These are phyloP conservation scores for Plutella xylostella DNA, from an alignment of 2,888 invertebrate species.

Conservation along the genomic window DNA sequence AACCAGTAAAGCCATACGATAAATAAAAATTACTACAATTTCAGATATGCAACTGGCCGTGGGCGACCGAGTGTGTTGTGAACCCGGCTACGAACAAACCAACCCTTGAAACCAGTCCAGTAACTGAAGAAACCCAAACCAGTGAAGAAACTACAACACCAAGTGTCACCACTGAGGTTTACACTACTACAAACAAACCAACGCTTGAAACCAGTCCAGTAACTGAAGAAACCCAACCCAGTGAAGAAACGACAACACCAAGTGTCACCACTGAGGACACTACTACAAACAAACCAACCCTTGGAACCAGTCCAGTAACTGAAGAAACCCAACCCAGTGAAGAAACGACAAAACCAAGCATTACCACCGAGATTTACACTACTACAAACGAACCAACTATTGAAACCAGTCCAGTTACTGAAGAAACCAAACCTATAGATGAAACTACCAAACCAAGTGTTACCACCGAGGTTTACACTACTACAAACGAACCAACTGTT, in stretches of 20 bases:
- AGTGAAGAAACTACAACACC: slow-evolving; percentile 10
- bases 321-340: slow-evolving; percentile 1
- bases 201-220: slow-evolving; percentile 6
- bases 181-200: slow-evolving; percentile 7
- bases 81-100: slow-evolving; percentile 3
- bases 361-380: slow-evolving; percentile 5
- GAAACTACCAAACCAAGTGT: not conserved
- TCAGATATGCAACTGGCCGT: slow-evolving; percentile 25
- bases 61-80: slow-evolving; percentile 21
- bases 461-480: too few relatives aligned
- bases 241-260: slow-evolving; percentile 10
- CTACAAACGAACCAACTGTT: not conserved
- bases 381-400: slow-evolving; percentile 2
- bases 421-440: not conserved
- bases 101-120: slow-evolving; percentile 8
- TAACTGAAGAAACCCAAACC: too few relatives aligned
- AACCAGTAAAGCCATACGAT: too few relatives aligned
- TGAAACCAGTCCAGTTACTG: not conserved
- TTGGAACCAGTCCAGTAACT: slow-evolving; percentile 4
- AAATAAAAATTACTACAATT: slow-evolving; percentile 4
- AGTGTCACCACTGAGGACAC: slow-evolving; percentile 4
- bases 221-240: too few relatives aligned
- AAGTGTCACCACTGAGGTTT: slow-evolving; percentile 7
- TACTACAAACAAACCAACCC: slow-evolving; percentile 10
- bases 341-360: slow-evolving; percentile 5